Percentiles rank a stretch among this genome's conserved stretches.
Conservation (phyloP, 2,113 vertebrate species). For the Drymodes brunneopygia region DNA sequence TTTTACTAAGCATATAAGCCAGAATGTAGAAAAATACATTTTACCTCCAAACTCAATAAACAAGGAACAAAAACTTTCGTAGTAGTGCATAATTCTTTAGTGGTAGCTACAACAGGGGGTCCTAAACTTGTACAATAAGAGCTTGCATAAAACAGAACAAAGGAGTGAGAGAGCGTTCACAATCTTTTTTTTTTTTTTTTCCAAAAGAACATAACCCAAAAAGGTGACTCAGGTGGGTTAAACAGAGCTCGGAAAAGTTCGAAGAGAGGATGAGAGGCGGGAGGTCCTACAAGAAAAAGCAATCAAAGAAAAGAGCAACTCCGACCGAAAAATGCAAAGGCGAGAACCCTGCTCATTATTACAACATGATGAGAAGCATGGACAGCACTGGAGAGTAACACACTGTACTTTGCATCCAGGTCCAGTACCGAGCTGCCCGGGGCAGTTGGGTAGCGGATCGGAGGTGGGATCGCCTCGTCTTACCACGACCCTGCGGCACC, state of each 20-base stretch:
- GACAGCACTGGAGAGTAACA: slow-evolving; percentile 88
- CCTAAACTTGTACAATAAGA: slow-evolving; percentile 79
- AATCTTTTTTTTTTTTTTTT: slow-evolving; percentile 57
- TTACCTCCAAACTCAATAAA: slow-evolving; percentile 85
- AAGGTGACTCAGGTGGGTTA: slow-evolving; percentile 19
- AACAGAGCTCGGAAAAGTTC: slow-evolving; percentile 65
- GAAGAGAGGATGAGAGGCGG: slow-evolving; percentile 33
- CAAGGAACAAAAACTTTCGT: slow-evolving; percentile 77
- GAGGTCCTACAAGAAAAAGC: slow-evolving; percentile 56
- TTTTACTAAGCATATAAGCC: slow-evolving; percentile 86
- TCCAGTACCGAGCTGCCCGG: slow-evolving; percentile 70
- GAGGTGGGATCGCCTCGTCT: slow-evolving; percentile 9
- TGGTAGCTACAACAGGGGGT: slow-evolving; percentile 77
- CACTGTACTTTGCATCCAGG: slow-evolving; percentile 84
- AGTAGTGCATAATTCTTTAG: slow-evolving; percentile 80
- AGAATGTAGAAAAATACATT: slow-evolving; percentile 88
- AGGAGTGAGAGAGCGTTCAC: slow-evolving; percentile 72
- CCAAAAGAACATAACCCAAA: slow-evolving; percentile 59
- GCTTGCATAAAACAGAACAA: slow-evolving; percentile 77
- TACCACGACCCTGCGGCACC: slow-evolving; percentile 2
- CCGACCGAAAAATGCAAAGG: slow-evolving; percentile 60
- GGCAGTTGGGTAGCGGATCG: slow-evolving; percentile 62
- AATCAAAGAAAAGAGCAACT: slow-evolving; percentile 59
- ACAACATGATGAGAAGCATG: slow-evolving; percentile 74
- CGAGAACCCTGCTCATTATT: slow-evolving; percentile 68